These are phyloP conservation scores for Porites lutea DNA, from an alignment of 64 coral and sea anemone genomes.

Conservation along the genomic window DNA sequence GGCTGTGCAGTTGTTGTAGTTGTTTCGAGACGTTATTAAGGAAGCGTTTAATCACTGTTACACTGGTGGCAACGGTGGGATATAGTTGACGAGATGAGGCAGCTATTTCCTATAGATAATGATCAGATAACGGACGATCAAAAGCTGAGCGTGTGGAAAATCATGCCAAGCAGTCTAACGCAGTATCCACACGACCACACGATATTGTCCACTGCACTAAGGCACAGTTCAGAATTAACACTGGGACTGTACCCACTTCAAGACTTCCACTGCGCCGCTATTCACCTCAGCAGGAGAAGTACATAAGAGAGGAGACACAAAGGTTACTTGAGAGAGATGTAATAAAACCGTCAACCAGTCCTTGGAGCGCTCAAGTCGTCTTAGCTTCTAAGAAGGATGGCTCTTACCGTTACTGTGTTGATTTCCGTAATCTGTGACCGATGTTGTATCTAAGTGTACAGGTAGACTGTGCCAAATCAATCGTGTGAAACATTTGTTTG, in stretches of 20 bases:
- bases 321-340: conserved; percentile 27
- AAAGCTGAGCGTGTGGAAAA: too few species aligned
- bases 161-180: too few species aligned
- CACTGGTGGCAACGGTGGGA: background rate
- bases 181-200: too few species aligned
- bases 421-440: conserved; percentile 48
- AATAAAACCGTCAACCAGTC: conserved; percentile 38
- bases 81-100: conserved; percentile 22
- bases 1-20: too few species aligned
- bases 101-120: conserved; percentile 49
- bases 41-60: too few species aligned
- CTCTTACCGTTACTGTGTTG: conserved; percentile 37
- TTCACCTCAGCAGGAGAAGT: too few species aligned
- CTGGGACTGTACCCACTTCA: background rate
- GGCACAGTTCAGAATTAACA: conserved; percentile 10
- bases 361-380: conserved; percentile 54
- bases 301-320: conserved; percentile 51
- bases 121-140: conserved; percentile 38
- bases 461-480: too few species aligned
- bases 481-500: too few species aligned
- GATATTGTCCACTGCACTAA: too few species aligned
- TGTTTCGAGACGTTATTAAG: too few species aligned
- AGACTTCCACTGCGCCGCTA: too few species aligned
- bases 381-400: conserved; percentile 40
- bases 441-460: too few species aligned